Conservation (phyloP, 1,140 invertebrate species). For the Drosophila punjabiensis region DNA sequence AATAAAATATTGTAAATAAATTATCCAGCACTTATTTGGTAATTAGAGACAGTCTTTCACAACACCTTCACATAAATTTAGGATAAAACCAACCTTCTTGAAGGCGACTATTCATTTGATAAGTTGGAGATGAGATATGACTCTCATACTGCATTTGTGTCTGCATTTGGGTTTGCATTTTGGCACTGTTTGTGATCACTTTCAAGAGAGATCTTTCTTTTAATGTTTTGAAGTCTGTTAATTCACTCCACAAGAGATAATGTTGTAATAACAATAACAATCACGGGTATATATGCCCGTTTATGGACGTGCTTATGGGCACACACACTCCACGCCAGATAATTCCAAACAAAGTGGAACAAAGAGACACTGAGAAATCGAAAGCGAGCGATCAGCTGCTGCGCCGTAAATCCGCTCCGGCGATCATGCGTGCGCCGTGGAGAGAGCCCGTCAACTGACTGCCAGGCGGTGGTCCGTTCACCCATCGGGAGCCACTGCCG, state of each 20-base stretch:
- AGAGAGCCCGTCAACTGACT: conserved; percentile 53
- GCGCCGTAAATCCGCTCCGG: conserved; percentile 36
- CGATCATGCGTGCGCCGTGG: conserved; percentile 50
- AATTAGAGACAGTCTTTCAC: too few relatives aligned
- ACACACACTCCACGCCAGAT: conserved; percentile 14
- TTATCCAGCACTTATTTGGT: not conserved
- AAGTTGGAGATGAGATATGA: conserved; percentile 4
- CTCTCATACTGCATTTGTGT: conserved; percentile 47
- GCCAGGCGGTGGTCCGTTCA: conserved; percentile 8
- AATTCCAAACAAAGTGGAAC: conserved; percentile 19
- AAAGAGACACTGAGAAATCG: conserved; percentile 29
- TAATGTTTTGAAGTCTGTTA: not conserved
- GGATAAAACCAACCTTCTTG: conserved; percentile 35
- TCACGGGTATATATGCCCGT: not conserved
- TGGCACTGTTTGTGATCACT: conserved; percentile 6
- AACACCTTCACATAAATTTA: not conserved
- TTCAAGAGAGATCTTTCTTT: not conserved
- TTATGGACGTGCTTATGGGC: conserved; percentile 8
- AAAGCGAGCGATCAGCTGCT: conserved; percentile 32
- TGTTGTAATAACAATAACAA: conserved; percentile 14
- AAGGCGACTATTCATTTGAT: not conserved
- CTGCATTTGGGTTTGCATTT: conserved; percentile 45
- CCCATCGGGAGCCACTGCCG: conserved; percentile 4
- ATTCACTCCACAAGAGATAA: conserved; percentile 1
- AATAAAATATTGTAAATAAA: not conserved